A percentile compares a stretch with the other conserved stretches of the same genome.
These are phyloP conservation scores for Calyptommatus sinebrachiatus DNA, from an alignment of 2,113 vertebrate genomes.

Conservation along the genomic window DNA sequence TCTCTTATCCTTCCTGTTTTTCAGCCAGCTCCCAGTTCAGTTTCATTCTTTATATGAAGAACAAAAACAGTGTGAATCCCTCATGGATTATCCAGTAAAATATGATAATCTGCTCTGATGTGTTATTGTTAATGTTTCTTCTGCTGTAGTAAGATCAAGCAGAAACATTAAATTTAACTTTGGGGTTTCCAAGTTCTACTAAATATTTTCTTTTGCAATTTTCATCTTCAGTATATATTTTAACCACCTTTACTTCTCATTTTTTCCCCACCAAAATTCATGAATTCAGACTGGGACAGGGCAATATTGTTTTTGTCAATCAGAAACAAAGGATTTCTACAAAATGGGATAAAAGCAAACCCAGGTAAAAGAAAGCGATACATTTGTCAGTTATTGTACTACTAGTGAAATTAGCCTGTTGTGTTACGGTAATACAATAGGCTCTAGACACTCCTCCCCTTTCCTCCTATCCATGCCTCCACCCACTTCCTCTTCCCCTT, in stretches of 20 bases:
- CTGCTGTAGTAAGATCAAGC: constrained; percentile 36
- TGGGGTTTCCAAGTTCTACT: not conserved
- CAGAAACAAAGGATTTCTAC: not conserved
- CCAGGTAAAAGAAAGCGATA: not conserved
- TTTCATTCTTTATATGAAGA: constrained; percentile 53
- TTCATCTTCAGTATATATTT: constrained; percentile 20
- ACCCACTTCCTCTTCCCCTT: no score
- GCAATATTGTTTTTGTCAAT: not conserved
- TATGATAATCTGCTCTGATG: constrained; percentile 45
- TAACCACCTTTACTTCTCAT: not conserved
- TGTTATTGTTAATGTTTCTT: constrained; percentile 51
- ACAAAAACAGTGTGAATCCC: constrained; percentile 40
- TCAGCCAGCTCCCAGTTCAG: constrained; percentile 10
- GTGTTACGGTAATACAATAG: no score
- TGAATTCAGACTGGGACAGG: not conserved
- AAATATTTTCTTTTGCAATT: constrained; percentile 26
- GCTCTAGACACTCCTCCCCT: no score
- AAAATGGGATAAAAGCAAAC: not conserved
- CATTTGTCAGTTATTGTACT: not conserved
- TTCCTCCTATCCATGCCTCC: no score
- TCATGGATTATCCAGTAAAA: constrained; percentile 59
- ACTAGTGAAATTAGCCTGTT: no score
- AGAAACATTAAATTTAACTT: constrained; percentile 36
- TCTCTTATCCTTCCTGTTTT: constrained; percentile 32
- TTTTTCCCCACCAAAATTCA: constrained; percentile 1